Evolutionary conservation across 2,797 vertebrate species (phyloP), one percentile per base, ranked within the genome.

Genomic region (Agapornis canus): DNA sequence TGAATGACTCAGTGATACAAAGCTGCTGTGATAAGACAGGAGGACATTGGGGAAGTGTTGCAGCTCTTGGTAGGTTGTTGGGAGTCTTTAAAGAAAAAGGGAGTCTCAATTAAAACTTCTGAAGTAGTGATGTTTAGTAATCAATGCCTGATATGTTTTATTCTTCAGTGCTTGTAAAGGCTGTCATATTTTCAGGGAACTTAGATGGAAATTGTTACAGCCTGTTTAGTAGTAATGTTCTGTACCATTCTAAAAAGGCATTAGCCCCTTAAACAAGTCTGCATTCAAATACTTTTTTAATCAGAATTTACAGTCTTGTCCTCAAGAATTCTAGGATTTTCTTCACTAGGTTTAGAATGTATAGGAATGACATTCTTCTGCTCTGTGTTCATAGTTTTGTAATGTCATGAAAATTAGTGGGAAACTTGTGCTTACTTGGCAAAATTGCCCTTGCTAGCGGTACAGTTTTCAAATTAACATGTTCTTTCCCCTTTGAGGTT

Each of bases 401-500:
- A 65, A 90, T 32, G 26, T 61, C 31, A 63, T 81, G 49, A 85
- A 78, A 83, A 87, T 60, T 88, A 59, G 45, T 86, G 61, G 47
- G 54, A 82, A 76, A 56, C 32, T 81, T 82, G 13, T 73, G 63
- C 71, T 77, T 79, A 31, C 42, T 72, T 88, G 77, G 77, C 60
- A 87, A 79, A 93, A 91, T 75, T 35, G 37, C 42, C 20, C 66
- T 89, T 92, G 17, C 52, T 65, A 71, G 73, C 43, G 23, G 80
- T 73, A 77, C 21, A 25, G 25, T 79, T 93, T 89, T 72, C 68
- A 96, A 94, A 82, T 79, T 86, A 76, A 54, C 76, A 73, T 91
- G 73, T 82, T 65, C 86, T 92, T 96, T 95, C 83, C 94, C 89
- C 91, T 57, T 90, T 94, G 95, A 99, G 99, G 99, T 99, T 98